Evolutionary conservation across 2,113 vertebrate genomes (phyloP).

Genomic region (Tragelaphus scriptus): DNA sequence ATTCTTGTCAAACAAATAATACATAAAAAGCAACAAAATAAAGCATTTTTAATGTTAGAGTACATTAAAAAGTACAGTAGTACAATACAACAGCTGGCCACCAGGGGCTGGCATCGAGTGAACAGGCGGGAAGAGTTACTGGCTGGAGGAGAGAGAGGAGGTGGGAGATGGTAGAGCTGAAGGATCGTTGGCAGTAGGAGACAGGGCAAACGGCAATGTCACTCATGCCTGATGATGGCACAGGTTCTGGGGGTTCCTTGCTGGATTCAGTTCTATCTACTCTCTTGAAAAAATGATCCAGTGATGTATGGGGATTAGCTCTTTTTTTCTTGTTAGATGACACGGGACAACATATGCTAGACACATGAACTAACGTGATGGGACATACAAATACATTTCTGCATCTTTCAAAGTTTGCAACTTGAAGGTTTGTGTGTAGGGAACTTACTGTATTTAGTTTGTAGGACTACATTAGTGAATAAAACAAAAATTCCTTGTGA

Average conservation of each 20-base stretch:
- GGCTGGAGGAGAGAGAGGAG: neutral
- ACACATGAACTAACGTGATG: neutral
- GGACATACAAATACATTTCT: neutral
- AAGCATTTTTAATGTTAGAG: neutral
- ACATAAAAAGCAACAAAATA: neutral
- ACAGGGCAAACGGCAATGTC: neutral
- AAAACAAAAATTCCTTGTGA: neutral
- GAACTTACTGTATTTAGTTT: neutral
- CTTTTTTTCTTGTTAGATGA: neutral
- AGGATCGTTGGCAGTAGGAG: neutral
- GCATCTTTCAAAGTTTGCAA: neutral
- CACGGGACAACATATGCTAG: neutral
- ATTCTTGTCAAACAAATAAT: neutral
- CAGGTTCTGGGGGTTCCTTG: neutral
- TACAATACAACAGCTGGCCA: neutral
- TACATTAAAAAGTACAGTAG: neutral
- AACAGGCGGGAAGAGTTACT: neutral
- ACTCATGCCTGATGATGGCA: neutral
- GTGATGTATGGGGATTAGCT: neutral
- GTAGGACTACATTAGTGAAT: neutral
- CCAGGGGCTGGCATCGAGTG: neutral
- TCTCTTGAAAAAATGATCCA: neutral
- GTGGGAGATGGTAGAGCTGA: neutral
- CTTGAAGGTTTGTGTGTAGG: neutral
- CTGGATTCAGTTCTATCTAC: neutral